Evolutionary conservation across 2,113 vertebrate species (phyloP).

Genomic region (Tor tambroides): DNA sequence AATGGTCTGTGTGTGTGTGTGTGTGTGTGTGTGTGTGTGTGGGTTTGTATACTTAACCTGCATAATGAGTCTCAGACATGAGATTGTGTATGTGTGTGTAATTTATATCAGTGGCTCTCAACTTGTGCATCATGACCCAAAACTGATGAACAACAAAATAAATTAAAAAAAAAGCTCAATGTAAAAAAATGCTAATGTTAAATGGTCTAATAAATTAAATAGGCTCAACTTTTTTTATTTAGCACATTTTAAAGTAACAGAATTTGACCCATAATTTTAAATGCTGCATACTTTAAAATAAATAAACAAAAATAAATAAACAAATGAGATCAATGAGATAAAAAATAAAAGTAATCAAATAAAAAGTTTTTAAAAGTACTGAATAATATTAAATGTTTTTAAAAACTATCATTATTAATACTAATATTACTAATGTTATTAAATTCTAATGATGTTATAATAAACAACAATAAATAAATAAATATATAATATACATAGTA

Average conservation of each 20-base stretch:
- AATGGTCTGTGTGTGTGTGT: background rate
- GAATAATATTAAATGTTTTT: no score
- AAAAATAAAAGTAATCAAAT: background rate
- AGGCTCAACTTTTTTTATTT: background rate
- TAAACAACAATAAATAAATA: background rate
- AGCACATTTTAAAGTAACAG: background rate
- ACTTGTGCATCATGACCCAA: no score
- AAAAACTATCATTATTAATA: no score
- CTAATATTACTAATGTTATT: no score
- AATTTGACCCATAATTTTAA: no score
- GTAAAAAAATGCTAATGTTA: background rate
- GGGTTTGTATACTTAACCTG: no score
- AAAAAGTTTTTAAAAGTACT: no score
- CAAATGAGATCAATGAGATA: no score
- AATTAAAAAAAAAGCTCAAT: background rate
- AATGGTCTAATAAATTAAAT: background rate
- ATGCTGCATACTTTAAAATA: no score
- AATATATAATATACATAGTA: background rate
- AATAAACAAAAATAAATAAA: no score
- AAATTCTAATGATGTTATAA: no score
- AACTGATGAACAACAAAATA: background rate
- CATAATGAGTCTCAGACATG: background rate
- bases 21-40: background rate
- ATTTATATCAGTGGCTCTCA: no score
- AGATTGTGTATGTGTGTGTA: background rate